Base-by-base conservation (phyloP, 2,888 invertebrate species). In the Platerodrilus igneus region DNA sequence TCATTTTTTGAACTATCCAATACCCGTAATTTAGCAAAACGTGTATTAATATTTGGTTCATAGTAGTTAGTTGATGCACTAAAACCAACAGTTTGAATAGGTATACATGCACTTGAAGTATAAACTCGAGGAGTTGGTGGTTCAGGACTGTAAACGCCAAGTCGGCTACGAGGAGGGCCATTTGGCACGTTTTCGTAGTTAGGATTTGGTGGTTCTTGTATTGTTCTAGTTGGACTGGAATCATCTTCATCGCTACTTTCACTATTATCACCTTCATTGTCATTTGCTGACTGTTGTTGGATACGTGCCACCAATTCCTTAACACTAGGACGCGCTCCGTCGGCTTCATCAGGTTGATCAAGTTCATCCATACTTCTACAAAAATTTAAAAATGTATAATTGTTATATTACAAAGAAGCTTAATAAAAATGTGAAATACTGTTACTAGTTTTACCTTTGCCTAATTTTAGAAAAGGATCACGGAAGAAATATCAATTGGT, bases 281-380 rank as follows among this genome's bases (percentile, higher is more conserved):
- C 47, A 4, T 41, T 37, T 4, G 34, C 35, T 10, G 50, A 51
- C 33, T 74, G 67, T 16, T 69, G 70, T 59, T 80, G 79, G 6
- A 78, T 76, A 57, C 74, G 72, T 1, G 78, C 79, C 14, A 79
- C 78, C 50, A 80, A 63, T 56, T 79, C 79, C 53, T 78, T 79
- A 1, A 80, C 80, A 1, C 77, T 75, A 50, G 71, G 76, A 26
- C 78, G 68, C 2, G 69, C 69, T 29, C 57, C 51, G n/a, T 51
- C 50, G 8, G 46, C 50, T 44, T 67, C 67, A 31, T 50, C 50
- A 13, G 54, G 48, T 13, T 59, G 58, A 16, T 68, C 68, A 16
- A 68, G 39, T 36, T 67, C 66, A 38, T 68, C 67, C 67, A 68
- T 67, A 41, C 68, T 68, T 50, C 68, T 68, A 42, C 28, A n/a